Evolutionary conservation across 1,140 invertebrate genomes (phyloP).

Genomic region (Trissolcus basalis): DNA sequence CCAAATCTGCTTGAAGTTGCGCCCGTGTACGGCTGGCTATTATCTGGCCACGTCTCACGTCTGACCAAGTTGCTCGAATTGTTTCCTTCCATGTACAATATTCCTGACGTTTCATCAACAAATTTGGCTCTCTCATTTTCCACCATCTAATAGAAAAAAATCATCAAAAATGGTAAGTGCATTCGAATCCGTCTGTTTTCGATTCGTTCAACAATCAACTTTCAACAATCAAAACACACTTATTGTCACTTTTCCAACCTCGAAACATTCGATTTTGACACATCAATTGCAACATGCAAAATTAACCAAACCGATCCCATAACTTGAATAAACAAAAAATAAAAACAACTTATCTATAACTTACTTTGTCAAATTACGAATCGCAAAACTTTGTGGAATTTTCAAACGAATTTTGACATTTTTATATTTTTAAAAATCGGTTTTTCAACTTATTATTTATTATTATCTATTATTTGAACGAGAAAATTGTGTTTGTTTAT

Average conservation of each 20-base stretch:
- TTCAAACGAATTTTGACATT: too few species aligned
- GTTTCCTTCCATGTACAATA: constrained; percentile 2
- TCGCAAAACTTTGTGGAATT: too few species aligned
- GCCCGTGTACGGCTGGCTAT: neutral
- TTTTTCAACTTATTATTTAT: too few species aligned
- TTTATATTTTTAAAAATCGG: too few species aligned
- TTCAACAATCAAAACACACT: neutral
- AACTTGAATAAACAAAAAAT: too few species aligned
- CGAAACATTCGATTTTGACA: neutral
- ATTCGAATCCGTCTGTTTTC: neutral
- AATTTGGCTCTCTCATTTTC: neutral
- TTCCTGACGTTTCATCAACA: neutral
- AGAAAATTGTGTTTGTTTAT: too few species aligned
- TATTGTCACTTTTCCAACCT: neutral
- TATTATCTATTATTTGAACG: too few species aligned
- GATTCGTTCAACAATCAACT: too few species aligned
- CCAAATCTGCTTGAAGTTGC: neutral
- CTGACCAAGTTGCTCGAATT: neutral
- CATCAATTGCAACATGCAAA: neutral
- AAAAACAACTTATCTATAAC: too few species aligned
- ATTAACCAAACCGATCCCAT: too few species aligned
- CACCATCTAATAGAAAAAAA: neutral
- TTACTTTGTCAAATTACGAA: too few species aligned
- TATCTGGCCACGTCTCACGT: constrained; percentile 1
- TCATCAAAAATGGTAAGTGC: neutral